A percentile compares a stretch with the other conserved stretches of the same genome.
phyloP scores from a whole-genome alignment of 2,113 vertebrate species.

The Callaeas wilsoni region DNA sequence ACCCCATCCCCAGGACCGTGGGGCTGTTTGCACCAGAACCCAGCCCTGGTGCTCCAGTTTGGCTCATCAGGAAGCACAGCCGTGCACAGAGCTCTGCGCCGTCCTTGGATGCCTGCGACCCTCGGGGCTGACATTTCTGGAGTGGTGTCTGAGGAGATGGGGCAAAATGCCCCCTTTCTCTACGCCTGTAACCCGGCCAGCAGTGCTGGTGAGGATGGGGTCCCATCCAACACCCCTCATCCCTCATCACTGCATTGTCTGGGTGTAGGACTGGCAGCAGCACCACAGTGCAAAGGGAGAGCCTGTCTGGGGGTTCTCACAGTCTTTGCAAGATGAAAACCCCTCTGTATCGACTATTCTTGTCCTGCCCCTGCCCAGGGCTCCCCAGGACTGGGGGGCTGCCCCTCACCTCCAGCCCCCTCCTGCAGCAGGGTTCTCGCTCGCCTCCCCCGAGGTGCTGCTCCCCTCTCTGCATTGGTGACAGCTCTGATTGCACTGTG shows the following conservation, averaged over 20 bases:
- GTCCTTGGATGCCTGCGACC: rapidly evolving
- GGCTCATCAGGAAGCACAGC: rapidly evolving
- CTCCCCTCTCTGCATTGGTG: not conserved
- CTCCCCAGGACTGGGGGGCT: not conserved
- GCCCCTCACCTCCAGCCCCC: not conserved
- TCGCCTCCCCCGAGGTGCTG: not conserved
- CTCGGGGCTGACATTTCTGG: not conserved
- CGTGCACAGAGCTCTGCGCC: not conserved
- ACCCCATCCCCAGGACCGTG: not conserved
- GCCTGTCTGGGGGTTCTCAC: not conserved
- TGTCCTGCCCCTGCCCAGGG: not conserved
- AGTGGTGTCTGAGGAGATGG: not conserved
- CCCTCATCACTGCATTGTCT: rapidly evolving
- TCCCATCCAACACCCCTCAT: not conserved
- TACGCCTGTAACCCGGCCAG: not conserved
- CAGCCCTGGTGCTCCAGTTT: not conserved
- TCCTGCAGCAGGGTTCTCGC: not conserved
- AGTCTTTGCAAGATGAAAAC: not conserved
- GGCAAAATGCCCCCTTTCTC: not conserved
- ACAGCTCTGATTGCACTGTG: not conserved
- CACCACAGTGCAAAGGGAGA: not conserved
- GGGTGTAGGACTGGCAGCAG: not conserved
- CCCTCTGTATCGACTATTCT: not conserved
- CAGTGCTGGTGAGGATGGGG: rapidly evolving
- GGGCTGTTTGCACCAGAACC: not conserved